Evolutionary conservation across 2,797 vertebrate species (phyloP).

Genomic region (Myotis daubentonii): DNA sequence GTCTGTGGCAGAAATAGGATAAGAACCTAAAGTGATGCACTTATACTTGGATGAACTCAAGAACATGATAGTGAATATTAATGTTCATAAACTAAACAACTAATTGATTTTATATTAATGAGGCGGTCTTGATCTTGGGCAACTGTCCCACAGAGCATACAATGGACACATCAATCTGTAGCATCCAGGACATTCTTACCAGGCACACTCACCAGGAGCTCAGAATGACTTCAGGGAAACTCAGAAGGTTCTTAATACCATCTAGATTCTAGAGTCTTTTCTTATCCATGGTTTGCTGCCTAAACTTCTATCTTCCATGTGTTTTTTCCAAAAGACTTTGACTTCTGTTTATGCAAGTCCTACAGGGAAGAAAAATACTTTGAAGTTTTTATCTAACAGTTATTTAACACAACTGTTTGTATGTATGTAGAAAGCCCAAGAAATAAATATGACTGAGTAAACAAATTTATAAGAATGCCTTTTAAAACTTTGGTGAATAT

Average conservation of each 20-base stretch:
- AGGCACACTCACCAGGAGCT: not conserved
- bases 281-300: not conserved
- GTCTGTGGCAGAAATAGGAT: not conserved
- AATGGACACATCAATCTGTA: not conserved
- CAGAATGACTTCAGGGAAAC: not conserved
- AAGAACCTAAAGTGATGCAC: not conserved
- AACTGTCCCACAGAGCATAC: not conserved
- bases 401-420: not conserved
- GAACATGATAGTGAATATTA: not conserved
- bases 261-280: not conserved
- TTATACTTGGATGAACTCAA: not conserved
- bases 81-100: not conserved
- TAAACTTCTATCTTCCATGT: not conserved
- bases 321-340: not conserved
- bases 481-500: not conserved
- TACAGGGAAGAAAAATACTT: not conserved
- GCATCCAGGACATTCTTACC: not conserved
- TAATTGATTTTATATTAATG: not conserved
- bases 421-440: not conserved
- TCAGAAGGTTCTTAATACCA: not conserved
- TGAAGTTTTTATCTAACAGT: not conserved
- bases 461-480: not conserved
- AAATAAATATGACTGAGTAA: slow-evolving; percentile 16
- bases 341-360: not conserved
- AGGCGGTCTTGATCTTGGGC: not conserved